These are phyloP conservation scores for Triplophysa yarkandensis DNA, from an alignment of 2,797 vertebrate species.

Conservation along the genomic window DNA sequence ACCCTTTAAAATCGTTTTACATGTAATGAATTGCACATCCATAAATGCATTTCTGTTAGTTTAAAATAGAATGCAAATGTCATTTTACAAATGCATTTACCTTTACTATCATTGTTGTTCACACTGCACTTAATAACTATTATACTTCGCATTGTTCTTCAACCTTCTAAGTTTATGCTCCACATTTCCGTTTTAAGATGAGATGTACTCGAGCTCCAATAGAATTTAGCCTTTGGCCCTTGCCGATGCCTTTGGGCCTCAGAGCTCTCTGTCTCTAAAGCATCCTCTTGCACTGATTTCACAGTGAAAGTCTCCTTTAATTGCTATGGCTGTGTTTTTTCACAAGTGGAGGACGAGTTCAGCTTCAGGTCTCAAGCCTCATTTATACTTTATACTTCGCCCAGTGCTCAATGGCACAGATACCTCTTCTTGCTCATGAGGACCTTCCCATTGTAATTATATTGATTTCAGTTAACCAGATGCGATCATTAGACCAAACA, in stretches of 20 bases:
- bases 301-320: constrained; percentile 50
- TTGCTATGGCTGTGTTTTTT: constrained; percentile 62
- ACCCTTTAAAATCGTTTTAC: too few species aligned
- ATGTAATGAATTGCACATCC: too few species aligned
- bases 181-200: background rate
- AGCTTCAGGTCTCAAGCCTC: constrained; percentile 60
- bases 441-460: constrained; percentile 68
- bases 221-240: constrained; percentile 51
- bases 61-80: too few species aligned
- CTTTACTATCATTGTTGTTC: too few species aligned
- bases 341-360: constrained; percentile 51
- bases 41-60: too few species aligned
- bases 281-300: constrained; percentile 30
- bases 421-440: constrained; percentile 52
- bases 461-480: constrained; percentile 67
- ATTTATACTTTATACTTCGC: constrained; percentile 67
- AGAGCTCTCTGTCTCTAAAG: constrained; percentile 45
- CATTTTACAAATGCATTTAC: too few species aligned
- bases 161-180: background rate
- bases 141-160: background rate
- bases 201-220: constrained; percentile 50
- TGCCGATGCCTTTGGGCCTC: constrained; percentile 34
- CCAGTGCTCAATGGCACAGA: constrained; percentile 40
- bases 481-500: constrained; percentile 69
- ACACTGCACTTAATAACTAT: background rate